phyloP scores from a whole-genome alignment of 2,797 vertebrate species.

The Melanotaenia boesemani region DNA sequence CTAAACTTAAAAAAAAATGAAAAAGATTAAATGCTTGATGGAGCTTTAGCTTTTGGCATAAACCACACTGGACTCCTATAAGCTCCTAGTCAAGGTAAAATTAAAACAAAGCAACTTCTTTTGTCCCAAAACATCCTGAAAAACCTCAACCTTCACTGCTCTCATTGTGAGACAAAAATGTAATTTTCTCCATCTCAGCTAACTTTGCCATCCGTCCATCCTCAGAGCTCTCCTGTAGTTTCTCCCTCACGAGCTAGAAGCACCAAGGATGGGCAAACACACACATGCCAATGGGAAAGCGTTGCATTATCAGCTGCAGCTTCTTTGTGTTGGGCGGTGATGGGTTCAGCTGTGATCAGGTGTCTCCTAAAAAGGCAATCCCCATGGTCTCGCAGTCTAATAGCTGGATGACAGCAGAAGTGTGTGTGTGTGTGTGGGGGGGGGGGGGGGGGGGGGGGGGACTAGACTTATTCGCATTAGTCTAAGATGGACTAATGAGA shows the following conservation, averaged over 20 bases:
- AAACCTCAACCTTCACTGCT: constrained; percentile 9
- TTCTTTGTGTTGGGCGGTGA: constrained; percentile 70
- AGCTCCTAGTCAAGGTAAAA: constrained; percentile 1
- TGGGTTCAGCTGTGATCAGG: constrained; percentile 72
- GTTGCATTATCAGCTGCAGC: constrained; percentile 74
- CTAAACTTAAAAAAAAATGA: background rate
- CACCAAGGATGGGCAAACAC: constrained; percentile 16
- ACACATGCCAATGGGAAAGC: constrained; percentile 41
- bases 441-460: constrained; percentile 44
- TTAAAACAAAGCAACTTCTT: background rate
- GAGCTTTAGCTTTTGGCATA: background rate
- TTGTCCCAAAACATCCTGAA: constrained; percentile 20
- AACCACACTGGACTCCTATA: constrained; percentile 1
- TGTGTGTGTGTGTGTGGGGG: constrained; percentile 42
- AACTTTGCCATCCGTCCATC: constrained; percentile 14
- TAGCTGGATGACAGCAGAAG: constrained; percentile 51
- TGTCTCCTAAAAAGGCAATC: constrained; percentile 88
- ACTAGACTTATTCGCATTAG: background rate
- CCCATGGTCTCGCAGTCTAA: constrained; percentile 59
- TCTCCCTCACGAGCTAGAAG: constrained; percentile 25
- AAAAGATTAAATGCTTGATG: constrained; percentile 10
- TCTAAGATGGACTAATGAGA: no score
- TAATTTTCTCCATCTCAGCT: background rate
- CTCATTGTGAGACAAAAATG: background rate
- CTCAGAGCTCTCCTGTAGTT: constrained; percentile 13